Conservation (phyloP, 2,113 vertebrate genomes). For the Euleptes europaea region DNA sequence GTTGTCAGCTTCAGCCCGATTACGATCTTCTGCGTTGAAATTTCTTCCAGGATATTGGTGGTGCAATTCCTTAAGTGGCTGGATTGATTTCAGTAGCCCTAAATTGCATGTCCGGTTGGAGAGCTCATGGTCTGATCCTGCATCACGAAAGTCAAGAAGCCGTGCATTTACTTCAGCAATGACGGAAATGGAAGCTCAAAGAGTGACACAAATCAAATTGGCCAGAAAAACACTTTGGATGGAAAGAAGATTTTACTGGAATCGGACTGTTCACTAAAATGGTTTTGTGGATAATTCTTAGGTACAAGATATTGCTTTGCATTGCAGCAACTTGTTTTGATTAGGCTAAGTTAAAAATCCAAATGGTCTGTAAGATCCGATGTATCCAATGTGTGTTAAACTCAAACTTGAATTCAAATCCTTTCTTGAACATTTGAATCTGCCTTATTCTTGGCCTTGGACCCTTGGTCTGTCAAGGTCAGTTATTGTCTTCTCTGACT, state of each 20-base stretch:
- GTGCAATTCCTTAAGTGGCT: slow-evolving; percentile 37
- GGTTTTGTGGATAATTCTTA: not conserved
- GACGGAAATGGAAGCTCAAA: not conserved
- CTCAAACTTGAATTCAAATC: not conserved
- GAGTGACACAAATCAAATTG: slow-evolving; percentile 9
- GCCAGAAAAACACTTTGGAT: not conserved
- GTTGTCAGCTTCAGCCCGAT: not conserved
- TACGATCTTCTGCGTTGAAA: not conserved
- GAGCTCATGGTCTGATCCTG: not conserved
- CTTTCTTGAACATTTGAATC: not conserved
- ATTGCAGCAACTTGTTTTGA: not conserved
- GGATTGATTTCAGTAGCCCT: slow-evolving; percentile 17
- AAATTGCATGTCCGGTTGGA: slow-evolving; percentile 21
- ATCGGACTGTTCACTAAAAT: not conserved
- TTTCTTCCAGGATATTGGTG: slow-evolving; percentile 40
- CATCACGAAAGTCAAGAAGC: not conserved
- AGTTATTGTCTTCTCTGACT: too few species aligned
- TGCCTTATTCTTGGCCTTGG: too few species aligned
- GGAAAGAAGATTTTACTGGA: not conserved
- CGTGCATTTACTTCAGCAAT: not conserved
- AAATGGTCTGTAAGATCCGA: not conserved
- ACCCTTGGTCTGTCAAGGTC: too few species aligned
- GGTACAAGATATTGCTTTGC: not conserved
- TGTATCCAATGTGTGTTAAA: not conserved
- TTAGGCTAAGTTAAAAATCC: not conserved